These are phyloP conservation scores for Brachyopa scutellaris DNA, from an alignment of 2,888 invertebrate species.

Conservation along the genomic window DNA sequence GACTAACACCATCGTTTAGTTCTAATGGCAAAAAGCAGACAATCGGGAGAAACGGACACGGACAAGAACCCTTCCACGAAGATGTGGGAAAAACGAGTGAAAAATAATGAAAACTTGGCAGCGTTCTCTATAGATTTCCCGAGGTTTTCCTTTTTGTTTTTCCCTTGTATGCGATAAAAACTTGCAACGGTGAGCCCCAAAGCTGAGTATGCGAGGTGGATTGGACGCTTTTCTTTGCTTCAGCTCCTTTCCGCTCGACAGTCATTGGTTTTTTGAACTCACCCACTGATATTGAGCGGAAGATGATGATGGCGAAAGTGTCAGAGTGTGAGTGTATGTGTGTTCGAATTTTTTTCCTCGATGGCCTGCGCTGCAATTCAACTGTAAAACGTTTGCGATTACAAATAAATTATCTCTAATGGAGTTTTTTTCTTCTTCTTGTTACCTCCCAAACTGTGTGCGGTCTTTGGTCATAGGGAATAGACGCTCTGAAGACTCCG, in stretches of 20 bases:
- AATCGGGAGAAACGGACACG: slow-evolving; percentile 5
- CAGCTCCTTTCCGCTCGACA: slow-evolving; percentile 32
- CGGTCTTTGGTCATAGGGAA: slow-evolving; percentile 31
- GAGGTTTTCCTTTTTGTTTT: slow-evolving; percentile 18
- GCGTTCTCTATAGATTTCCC: slow-evolving; percentile 57
- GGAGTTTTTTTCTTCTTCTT: slow-evolving; percentile 76
- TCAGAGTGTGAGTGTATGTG: slow-evolving; percentile 8
- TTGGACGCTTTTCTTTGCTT: slow-evolving; percentile 6
- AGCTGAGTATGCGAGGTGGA: slow-evolving; percentile 56
- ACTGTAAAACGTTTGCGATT: slow-evolving; percentile 79
- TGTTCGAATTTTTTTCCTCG: slow-evolving; percentile 18
- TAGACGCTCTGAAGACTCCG: slow-evolving; percentile 62
- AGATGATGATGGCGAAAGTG: slow-evolving; percentile 54
- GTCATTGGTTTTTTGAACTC: slow-evolving; percentile 47
- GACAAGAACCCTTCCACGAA: neutral
- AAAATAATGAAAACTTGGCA: slow-evolving; percentile 72
- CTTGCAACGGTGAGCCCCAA: slow-evolving; percentile 61
- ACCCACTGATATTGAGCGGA: slow-evolving; percentile 12
- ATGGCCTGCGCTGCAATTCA: slow-evolving; percentile 68
- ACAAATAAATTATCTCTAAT: slow-evolving; percentile 82
- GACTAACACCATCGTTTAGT: slow-evolving; percentile 40
- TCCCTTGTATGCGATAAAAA: slow-evolving; percentile 54
- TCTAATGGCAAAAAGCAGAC: slow-evolving; percentile 45
- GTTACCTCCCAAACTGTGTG: slow-evolving; percentile 19
- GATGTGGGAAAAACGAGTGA: slow-evolving; percentile 50